These are phyloP conservation scores for Rhizoglyphus robini DNA, from an alignment of 1,140 invertebrate genomes.

Conservation along the genomic window DNA sequence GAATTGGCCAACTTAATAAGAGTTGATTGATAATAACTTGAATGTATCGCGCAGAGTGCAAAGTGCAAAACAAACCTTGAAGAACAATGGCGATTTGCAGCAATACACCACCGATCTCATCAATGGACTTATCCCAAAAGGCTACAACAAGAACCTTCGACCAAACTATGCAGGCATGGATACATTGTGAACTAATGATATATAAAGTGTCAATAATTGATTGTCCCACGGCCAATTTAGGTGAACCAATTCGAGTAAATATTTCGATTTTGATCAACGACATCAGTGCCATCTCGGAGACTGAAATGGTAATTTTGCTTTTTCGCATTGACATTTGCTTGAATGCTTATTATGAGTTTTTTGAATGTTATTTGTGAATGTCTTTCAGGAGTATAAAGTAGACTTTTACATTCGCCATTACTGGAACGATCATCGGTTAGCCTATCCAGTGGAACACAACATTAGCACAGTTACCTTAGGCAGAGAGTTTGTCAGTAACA, in stretches of 20 bases:
- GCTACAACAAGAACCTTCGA: conserved; percentile 1
- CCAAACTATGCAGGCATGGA: not conserved
- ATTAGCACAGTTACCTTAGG: not conserved
- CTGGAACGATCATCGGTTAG: too few species aligned
- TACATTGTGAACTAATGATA: too few species aligned
- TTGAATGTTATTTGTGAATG: not conserved
- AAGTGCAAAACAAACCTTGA: too few species aligned
- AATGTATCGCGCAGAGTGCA: too few species aligned
- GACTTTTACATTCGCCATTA: conserved; percentile 9
- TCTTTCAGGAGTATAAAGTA: conserved; percentile 1
- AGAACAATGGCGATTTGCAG: too few species aligned
- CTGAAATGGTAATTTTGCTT: conserved; percentile 15
- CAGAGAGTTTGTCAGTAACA: not conserved
- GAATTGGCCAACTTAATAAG: too few species aligned
- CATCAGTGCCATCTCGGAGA: conserved; percentile 23
- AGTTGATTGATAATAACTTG: too few species aligned
- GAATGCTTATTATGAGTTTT: not conserved
- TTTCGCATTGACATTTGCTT: not conserved
- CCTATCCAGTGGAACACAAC: not conserved
- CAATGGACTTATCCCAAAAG: too few species aligned
- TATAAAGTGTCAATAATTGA: too few species aligned
- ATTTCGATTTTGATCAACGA: conserved; percentile 18
- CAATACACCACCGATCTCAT: too few species aligned
- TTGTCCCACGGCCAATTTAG: too few species aligned
- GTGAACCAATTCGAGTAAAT: conserved; percentile 18